A percentile compares a stretch with the other conserved stretches of the same genome.
phyloP scores from a whole-genome alignment of 2,797 vertebrate genomes.

The Galago senegalensis region DNA sequence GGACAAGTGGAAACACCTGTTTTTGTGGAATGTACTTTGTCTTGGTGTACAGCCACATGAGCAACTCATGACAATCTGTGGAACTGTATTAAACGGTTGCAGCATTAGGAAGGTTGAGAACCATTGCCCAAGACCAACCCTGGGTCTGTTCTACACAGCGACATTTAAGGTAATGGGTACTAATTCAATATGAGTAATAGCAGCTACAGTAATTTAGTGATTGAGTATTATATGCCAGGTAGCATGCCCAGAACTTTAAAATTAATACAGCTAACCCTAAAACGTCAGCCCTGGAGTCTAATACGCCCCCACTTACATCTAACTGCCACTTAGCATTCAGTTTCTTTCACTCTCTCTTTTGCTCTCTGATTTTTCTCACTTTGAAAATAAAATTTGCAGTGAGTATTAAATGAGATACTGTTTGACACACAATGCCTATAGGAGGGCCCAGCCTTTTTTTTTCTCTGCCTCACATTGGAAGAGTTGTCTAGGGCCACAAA shows the following conservation, averaged over 20 bases:
- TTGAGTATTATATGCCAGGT: not conserved
- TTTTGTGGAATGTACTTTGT: not conserved
- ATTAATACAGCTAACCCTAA: not conserved
- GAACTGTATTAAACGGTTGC: too few species aligned
- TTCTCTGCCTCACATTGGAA: too few species aligned
- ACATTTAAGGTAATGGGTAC: not conserved
- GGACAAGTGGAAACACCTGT: not conserved
- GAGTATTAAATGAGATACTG: slow-evolving; percentile 25
- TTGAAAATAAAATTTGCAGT: slow-evolving; percentile 24
- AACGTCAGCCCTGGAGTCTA: not conserved
- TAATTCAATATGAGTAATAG: slow-evolving; percentile 18
- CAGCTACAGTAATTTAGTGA: not conserved
- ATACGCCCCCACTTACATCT: not conserved
- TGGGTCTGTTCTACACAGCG: not conserved
- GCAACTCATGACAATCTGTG: not conserved
- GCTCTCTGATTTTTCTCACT: not conserved
- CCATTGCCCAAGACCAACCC: not conserved
- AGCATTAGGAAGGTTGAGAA: too few species aligned
- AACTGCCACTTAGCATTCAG: not conserved
- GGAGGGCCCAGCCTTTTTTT: too few species aligned
- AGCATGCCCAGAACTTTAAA: not conserved
- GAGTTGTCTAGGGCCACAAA: too few species aligned
- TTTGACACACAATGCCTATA: not conserved
- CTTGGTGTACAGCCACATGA: not conserved
- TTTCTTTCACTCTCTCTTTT: not conserved